Evolutionary conservation across 2,797 vertebrate genomes (phyloP), one percentile per base, ranked within the genome.

Genomic region (Anguilla pacifica): DNA sequence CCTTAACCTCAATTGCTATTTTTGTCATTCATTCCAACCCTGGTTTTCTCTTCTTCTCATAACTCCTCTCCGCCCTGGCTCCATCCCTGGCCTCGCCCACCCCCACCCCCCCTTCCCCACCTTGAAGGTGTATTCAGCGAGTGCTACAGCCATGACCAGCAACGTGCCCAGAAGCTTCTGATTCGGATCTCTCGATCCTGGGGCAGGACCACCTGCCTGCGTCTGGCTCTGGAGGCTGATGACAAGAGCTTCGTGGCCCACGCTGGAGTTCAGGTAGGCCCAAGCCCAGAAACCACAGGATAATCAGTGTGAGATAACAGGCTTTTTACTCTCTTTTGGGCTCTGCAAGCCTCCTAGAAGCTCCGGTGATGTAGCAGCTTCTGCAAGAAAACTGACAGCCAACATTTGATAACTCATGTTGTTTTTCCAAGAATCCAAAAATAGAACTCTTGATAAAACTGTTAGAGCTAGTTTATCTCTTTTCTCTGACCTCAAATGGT

Each of bases 211-310:
- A 99, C 98, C 0, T 98, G 97, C 81, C 94, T 99, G 84, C 96
- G 97, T 89, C 89, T 99, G 89, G 98, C 98, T 0, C 88, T 99
- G 89, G 97, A 98, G 92, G 98, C 98, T 6, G 95, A 98, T 59
- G 94, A 97, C 91, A 97, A 98, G 94, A 97, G 93, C 89, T 99
- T 99, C 28, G 93, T 99, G 83, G 98, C 98, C 86, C 98, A 98
- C 0, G 97, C 97, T 2, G 98, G 98, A 0, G 92, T 97, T 64
- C 97, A 97, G 96, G 97, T 97, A 88, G 72, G 91, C 39, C 46
- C 22, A 22, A 84, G 10, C 6, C 13, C 9, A 57, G 15, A 31
- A 6, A n/a, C n/a, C 4, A 28, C 15, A 31, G 1, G n/a, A 53
- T 53, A 11, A 15, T 31, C 9, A 7, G 22, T 25, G 9, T 19